phyloP scores from a whole-genome alignment of 2,888 invertebrate species.

The Microctonus hyperodae region DNA sequence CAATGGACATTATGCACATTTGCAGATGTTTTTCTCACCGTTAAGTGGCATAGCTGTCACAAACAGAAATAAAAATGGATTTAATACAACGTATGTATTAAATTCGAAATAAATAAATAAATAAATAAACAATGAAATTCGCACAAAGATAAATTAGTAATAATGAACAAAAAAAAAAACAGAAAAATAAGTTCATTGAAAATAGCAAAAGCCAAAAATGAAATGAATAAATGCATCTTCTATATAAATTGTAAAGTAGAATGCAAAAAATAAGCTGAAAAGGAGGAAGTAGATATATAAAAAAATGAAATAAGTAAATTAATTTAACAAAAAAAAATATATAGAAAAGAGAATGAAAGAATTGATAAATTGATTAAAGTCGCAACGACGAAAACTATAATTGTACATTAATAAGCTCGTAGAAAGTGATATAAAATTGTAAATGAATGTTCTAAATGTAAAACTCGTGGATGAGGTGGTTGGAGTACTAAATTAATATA shows the following conservation, averaged over 20 bases:
- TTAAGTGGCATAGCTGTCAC: neutral
- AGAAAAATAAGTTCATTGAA: neutral
- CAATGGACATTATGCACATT: neutral
- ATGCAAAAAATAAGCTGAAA: neutral
- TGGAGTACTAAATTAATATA: conserved; percentile 35
- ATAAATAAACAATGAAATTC: neutral
- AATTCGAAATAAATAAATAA: neutral
- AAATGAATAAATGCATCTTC: neutral
- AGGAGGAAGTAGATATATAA: neutral
- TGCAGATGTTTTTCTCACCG: neutral
- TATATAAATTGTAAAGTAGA: neutral
- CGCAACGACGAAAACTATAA: conserved; percentile 35
- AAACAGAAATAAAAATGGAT: neutral
- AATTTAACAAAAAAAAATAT: conserved; percentile 31
- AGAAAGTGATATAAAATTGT: conserved; percentile 47
- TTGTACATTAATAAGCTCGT: conserved; percentile 43
- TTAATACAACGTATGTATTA: neutral
- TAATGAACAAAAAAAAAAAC: neutral
- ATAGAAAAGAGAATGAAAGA: conserved; percentile 14
- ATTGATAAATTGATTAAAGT: conserved; percentile 22
- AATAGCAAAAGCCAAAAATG: neutral
- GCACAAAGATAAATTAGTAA: neutral
- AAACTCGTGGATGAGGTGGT: conserved; percentile 37
- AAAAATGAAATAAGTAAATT: conserved; percentile 13
- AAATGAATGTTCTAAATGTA: conserved; percentile 58